Conservation (phyloP, 2,113 vertebrate genomes). For the Pteropus alecto region DNA sequence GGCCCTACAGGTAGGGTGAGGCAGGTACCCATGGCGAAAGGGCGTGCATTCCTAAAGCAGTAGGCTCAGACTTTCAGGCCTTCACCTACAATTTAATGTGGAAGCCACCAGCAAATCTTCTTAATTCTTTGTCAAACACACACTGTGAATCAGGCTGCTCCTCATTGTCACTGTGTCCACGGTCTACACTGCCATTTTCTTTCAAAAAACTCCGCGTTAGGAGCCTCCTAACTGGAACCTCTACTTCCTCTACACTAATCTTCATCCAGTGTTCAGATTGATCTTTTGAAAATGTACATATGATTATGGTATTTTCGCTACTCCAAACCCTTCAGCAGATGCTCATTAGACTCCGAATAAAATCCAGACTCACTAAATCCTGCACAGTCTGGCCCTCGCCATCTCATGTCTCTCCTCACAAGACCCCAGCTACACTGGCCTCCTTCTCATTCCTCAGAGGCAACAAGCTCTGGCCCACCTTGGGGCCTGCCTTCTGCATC, state of each 20-base stretch:
- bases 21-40: neutral
- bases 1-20: neutral
- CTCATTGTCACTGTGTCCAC: neutral
- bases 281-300: neutral
- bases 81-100: neutral
- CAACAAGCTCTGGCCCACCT: no score
- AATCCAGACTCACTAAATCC: neutral
- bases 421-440: neutral
- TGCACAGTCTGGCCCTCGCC: neutral
- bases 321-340: neutral
- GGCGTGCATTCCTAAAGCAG: neutral
- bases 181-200: neutral
- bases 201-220: no score
- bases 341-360: neutral
- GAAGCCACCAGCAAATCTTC: neutral
- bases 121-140: neutral
- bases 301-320: neutral
- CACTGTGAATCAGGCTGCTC: neutral
- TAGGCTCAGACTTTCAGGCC: neutral
- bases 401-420: neutral
- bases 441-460: neutral
- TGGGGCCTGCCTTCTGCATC: neutral
- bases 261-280: neutral
- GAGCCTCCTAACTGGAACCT: neutral
- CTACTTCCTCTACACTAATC: neutral